A percentile compares a stretch with the other conserved stretches of the same genome.
phyloP scores from a whole-genome alignment of 2,888 invertebrate species.

The Macroteleia sp. region DNA sequence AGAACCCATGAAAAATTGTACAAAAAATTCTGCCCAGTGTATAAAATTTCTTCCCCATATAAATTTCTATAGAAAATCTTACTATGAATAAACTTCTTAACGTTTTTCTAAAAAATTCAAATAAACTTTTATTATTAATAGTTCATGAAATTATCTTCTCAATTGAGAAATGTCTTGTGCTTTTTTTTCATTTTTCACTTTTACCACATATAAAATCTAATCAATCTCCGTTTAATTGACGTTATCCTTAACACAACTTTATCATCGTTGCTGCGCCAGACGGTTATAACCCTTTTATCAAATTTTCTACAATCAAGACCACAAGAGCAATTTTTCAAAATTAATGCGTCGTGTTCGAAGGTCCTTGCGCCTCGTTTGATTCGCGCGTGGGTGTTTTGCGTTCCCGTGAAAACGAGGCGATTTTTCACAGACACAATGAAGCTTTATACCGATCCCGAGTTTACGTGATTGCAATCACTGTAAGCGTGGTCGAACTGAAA shows the following conservation, averaged over 20 bases:
- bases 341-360: constrained; percentile 28
- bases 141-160: too few relatives aligned
- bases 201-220: constrained; percentile 26
- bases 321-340: constrained; percentile 37
- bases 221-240: constrained; percentile 36
- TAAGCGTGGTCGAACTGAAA: constrained; percentile 2
- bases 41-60: too few relatives aligned
- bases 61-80: too few relatives aligned
- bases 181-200: too few relatives aligned
- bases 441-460: constrained; percentile 27
- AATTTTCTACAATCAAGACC: constrained; percentile 32
- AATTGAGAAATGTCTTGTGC: too few relatives aligned
- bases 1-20: too few relatives aligned
- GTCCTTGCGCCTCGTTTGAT: constrained; percentile 24
- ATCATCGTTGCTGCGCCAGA: constrained; percentile 14
- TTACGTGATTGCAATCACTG: constrained; percentile 51
- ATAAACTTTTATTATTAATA: too few relatives aligned
- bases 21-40: too few relatives aligned
- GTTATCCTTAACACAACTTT: constrained; percentile 22
- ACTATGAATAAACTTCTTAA: too few relatives aligned
- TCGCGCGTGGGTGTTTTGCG: constrained; percentile 61
- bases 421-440: constrained; percentile 62
- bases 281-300: constrained; percentile 22
- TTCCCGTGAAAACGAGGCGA: constrained; percentile 67
- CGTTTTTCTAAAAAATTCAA: too few relatives aligned